Evolutionary conservation across 2,113 vertebrate genomes (phyloP).

Genomic region (Brachyhypopomus occidentalis): DNA sequence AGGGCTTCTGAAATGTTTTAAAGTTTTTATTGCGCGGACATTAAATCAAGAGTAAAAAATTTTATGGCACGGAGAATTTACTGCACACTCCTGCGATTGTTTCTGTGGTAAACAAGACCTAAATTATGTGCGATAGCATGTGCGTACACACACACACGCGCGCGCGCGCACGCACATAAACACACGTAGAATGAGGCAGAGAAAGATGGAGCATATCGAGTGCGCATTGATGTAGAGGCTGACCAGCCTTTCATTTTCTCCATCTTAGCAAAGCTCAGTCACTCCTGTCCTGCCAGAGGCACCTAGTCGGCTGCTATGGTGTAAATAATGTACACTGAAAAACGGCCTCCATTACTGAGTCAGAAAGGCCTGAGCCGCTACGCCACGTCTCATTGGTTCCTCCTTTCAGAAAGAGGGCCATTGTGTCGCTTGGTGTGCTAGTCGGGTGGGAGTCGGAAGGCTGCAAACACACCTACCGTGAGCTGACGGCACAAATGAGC

Average conservation of each 20-base stretch:
- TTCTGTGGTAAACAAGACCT: too few relatives aligned
- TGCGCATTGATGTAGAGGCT: slow-evolving; percentile 5
- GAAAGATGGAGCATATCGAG: too few relatives aligned
- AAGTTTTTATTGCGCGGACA: not conserved
- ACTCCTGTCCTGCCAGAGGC: not conserved
- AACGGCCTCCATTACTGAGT: slow-evolving; percentile 29
- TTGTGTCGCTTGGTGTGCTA: slow-evolving; percentile 2
- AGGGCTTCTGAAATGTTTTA: not conserved
- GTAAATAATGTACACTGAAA: slow-evolving; percentile 36
- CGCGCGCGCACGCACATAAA: not conserved
- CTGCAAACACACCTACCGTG: slow-evolving; percentile 1
- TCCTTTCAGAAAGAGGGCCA: not conserved
- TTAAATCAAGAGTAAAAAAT: not conserved
- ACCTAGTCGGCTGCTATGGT: slow-evolving; percentile 7
- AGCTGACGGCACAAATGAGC: not conserved
- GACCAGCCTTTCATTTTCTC: not conserved
- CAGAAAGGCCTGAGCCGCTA: slow-evolving; percentile 19
- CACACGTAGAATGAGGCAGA: not conserved
- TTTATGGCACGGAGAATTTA: not conserved
- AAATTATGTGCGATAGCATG: not conserved
- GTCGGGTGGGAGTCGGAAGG: not conserved
- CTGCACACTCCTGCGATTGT: too few relatives aligned
- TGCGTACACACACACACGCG: not conserved
- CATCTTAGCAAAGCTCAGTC: slow-evolving; percentile 14
- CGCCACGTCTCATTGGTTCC: slow-evolving; percentile 18